Base-by-base conservation (phyloP, 2,113 vertebrate species). In the Ariopsis seemanni region DNA sequence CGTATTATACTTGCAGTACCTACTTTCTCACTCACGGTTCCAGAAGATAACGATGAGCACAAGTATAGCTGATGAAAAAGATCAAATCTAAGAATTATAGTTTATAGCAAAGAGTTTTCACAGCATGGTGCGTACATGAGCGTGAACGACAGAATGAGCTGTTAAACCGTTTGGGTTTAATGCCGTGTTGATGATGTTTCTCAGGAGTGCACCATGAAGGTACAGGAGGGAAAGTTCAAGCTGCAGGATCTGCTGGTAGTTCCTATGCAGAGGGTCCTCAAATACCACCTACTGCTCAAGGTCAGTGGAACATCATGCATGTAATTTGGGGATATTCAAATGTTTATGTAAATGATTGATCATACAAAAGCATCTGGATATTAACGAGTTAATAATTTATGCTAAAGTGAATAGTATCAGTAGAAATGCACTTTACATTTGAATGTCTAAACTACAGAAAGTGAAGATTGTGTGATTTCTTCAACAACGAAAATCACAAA, bases 211-310 rank as follows among this genome's bases (percentile, higher is more conserved):
- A 99, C 98, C 0, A 92, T 98, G 34, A 99, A 97, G 92, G 98
- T 99, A 72, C 98, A 99, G 92, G 98, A 98, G 0, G 98, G 98
- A 48, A 99, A 99, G 90, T 99, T 99, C 85, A 98, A 97, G 90
- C 93, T 99, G 90, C 98, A 99, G 88, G 98, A 99, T 89, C 95
- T 99, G 81, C 93, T 99, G 91, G 97, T 99, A 91, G 97, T 99
- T 27, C 98, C 98, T 79, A 98, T 99, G 98, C 98, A 99, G 84
- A 95, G 98, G 88, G 98, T 99, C 62, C 92, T 99, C 65, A 99
- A 99, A 89, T 99, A 99, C 57, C 98, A 99, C 88, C 96, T 99
- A 62, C 94, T 99, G 63, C 94, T 99, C 63, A 99, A 99, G 96
- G 98, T 99, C 93, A 82, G 89, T 71, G 18, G 3, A 12, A n/a